Base-by-base conservation (phyloP, 2,888 invertebrate genomes). In the Ormyrus nitidulus region DNA sequence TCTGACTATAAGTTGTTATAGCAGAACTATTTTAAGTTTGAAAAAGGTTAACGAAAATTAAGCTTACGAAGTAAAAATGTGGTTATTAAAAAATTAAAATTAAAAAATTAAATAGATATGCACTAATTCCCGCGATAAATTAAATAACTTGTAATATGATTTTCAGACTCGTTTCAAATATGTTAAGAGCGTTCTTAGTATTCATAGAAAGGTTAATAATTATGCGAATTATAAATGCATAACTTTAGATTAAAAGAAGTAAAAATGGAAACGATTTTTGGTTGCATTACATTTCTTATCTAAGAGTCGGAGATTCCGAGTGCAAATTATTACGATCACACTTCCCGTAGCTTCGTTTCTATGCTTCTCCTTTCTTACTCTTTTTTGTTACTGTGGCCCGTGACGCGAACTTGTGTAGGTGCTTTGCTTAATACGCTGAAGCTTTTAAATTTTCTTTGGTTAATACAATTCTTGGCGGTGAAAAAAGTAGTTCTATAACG, bases 371-470 rank as follows among this genome's bases (percentile, higher is more conserved):
- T 66, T 59, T n/a, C n/a, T 34, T 13, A 5, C 34, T 64, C 54
- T 51, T 10, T n/a, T 51, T 49, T 9, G n/a, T 76, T 56, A 64
- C 10, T 70, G 48, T 78, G 56, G 68, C 78, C 78, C 78, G 78
- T 78, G 54, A 73, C 13, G 61, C 61, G 78, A 78, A 78, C 78
- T 78, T 78, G 78, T 73, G 78, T 68, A 54, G 58, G 49, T 54
- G 59, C 53, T 65, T 66, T 11, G 49, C 66, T 78, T 65, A 78
- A 69, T 13, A 61, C 13, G 51, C 54, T 73, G 66, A 66, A 73
- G 68, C 61, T 59, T 46, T 61, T 48, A 34, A 68, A 68, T 66
- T 49, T 77, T 34, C 8, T 13, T 6, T 64, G 54, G 4, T 69
- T 34, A n/a, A 69, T 69, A 58, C 61, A 58, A 49, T 61, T 61